Percentiles rank a stretch among this genome's conserved stretches.
Conservation (phyloP, 2,797 vertebrate species). For the Apogon talboti region DNA sequence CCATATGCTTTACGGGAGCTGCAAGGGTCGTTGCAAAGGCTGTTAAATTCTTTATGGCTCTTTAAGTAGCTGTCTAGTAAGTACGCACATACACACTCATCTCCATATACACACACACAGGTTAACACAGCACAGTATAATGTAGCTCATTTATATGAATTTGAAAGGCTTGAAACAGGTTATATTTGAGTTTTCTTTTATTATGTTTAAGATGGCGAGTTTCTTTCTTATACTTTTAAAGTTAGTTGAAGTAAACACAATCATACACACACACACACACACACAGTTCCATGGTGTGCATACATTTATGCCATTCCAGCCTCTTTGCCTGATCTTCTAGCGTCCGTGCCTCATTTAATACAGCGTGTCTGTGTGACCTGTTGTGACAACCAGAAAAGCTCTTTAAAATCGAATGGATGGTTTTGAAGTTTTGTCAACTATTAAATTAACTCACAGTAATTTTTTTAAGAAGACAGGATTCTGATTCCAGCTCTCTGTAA, state of each 20-base stretch:
- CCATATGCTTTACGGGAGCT: constrained; percentile 15
- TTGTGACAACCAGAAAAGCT: constrained; percentile 8
- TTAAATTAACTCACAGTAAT: too few species aligned
- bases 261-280: background rate
- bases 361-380: constrained; percentile 23
- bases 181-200: constrained; percentile 21
- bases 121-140: constrained; percentile 17
- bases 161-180: constrained; percentile 15
- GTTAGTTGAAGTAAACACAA: constrained; percentile 18
- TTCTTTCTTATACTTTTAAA: constrained; percentile 18
- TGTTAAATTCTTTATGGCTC: constrained; percentile 63
- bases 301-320: constrained; percentile 12
- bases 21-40: constrained; percentile 17
- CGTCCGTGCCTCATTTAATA: constrained; percentile 68
- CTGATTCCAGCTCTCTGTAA: too few species aligned
- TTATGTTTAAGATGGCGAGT: background rate
- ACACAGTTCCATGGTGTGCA: constrained; percentile 18
- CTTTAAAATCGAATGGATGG: constrained; percentile 1
- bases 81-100: constrained; percentile 23
- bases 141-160: constrained; percentile 38
- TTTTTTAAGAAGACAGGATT: too few species aligned
- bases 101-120: background rate
- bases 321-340: constrained; percentile 1
- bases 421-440: too few species aligned
- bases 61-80: constrained; percentile 48